Evolutionary conservation across 2,797 vertebrate species (phyloP), one percentile per base, ranked within the genome.

Genomic region (Novumbra hubbsi): DNA sequence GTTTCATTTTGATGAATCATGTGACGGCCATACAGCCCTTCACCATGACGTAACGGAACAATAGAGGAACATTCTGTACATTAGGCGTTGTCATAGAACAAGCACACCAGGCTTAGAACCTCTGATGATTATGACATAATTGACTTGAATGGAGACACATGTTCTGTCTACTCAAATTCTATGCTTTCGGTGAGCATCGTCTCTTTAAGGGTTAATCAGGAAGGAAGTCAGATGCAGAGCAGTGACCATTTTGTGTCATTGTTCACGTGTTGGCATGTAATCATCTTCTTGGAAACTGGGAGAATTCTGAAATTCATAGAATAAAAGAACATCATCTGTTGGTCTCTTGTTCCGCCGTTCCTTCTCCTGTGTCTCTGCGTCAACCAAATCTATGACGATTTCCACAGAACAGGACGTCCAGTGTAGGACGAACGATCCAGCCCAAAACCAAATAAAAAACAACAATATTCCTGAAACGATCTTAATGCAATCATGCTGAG

Each of bases 191-290:
- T 60, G 24, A 60, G n/a, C 55, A 11, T 60, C 5, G 7, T 55
- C 15, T 55, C n/a, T 34, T 41, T 30, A 28, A 19, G 60, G 62
- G 24, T 63, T 45, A 55, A 30, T 49, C 38, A 49, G 34, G 8
- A 30, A 70, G 28, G 11, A 52, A 27, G 45, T 71, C 41, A 68
- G 16, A 74, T 15, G 50, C 55, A 21, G 63, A 60, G 41, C 60
- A 68, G 67, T 9, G 24, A 38, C 50, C 38, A 30, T n/a, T 19
- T 30, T 21, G 72, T 73, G 27, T 55, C 57, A 48, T 73, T 14
- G 69, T 41, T 52, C n/a, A n/a, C 55, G 65, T 30, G 73, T 66
- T 75, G 70, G 65, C 30, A 72, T 68, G 77, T 52, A 78, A 78
- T 72, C 70, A 75, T 38, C 63, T 69, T 65, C 45, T 70, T 75